Percentiles rank a stretch among this genome's conserved stretches.
Evolutionary conservation across 2,888 invertebrate species (phyloP).

Genomic region (Drosophila siamana): DNA sequence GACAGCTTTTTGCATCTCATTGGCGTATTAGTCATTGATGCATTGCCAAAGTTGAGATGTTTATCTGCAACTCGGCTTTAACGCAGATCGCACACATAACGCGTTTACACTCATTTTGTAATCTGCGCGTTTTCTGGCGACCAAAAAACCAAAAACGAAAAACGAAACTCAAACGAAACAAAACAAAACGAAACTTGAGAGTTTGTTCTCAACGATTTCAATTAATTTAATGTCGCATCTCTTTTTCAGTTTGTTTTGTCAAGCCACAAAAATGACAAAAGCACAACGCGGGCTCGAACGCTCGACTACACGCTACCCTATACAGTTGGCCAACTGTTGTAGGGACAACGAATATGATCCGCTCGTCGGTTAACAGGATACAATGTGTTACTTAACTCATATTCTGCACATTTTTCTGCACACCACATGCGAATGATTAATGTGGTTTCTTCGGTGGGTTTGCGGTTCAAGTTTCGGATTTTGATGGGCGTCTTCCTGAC

Average conservation of each 20-base stretch:
- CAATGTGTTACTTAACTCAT: not conserved
- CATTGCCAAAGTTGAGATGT: constrained; percentile 30
- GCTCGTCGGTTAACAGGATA: constrained; percentile 7
- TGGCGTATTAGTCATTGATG: constrained; percentile 39
- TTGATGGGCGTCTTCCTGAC: constrained; percentile 1
- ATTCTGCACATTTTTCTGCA: constrained; percentile 34
- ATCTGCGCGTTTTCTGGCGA: not conserved
- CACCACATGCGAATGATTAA: constrained; percentile 71
- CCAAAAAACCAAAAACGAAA: constrained; percentile 11
- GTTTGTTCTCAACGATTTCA: constrained; percentile 71
- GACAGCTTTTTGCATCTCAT: constrained; percentile 43
- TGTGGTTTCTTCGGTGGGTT: constrained; percentile 58
- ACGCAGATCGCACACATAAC: constrained; percentile 4
- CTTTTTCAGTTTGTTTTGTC: constrained; percentile 41
- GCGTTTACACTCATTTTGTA: not conserved
- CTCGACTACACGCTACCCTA: not conserved
- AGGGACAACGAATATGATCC: not conserved
- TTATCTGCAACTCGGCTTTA: constrained; percentile 18
- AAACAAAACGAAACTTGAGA: constrained; percentile 53
- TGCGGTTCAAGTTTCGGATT: constrained; percentile 35
- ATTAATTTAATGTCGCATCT: constrained; percentile 70
- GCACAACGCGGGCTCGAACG: not conserved
- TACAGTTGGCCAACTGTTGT: not conserved
- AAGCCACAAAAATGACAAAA: constrained; percentile 43
- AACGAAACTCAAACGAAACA: constrained; percentile 23